These are phyloP conservation scores for Stomorhina lunata DNA, from an alignment of 2,888 invertebrate genomes.

Conservation along the genomic window DNA sequence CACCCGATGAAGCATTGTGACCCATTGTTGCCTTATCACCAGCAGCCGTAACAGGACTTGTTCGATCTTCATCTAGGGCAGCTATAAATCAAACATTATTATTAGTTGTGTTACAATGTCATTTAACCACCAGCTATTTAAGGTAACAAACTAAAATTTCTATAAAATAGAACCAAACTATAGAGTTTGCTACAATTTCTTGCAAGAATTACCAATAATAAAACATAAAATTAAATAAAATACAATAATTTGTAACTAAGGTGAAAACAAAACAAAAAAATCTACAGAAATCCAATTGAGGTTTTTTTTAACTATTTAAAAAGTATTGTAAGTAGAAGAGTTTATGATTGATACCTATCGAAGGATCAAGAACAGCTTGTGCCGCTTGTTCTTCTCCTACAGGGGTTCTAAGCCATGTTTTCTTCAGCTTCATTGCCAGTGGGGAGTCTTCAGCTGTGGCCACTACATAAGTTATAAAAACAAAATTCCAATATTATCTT, in stretches of 20 bases:
- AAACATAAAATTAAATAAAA: constrained; percentile 19
- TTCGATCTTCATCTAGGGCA: constrained; percentile 85
- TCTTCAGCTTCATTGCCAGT: constrained; percentile 86
- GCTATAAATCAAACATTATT: constrained; percentile 78
- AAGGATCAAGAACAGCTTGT: constrained; percentile 85
- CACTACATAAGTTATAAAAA: constrained; percentile 80
- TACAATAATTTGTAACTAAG: constrained; percentile 24
- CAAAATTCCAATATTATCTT: constrained; percentile 58
- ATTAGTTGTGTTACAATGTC: constrained; percentile 46
- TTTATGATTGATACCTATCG: constrained; percentile 81
- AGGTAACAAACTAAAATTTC: constrained; percentile 12
- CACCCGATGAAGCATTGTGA: constrained; percentile 68
- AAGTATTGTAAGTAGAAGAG: constrained; percentile 44
- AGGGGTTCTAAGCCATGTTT: constrained; percentile 87
- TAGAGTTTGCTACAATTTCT: neutral
- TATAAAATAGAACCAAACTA: constrained; percentile 15
- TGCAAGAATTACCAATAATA: constrained; percentile 1
- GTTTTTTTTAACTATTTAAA: constrained; percentile 16
- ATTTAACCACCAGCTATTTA: constrained; percentile 23
- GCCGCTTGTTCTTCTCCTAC: constrained; percentile 86
- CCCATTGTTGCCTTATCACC: constrained; percentile 71
- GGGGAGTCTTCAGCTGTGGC: constrained; percentile 85
- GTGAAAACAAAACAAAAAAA: constrained; percentile 12
- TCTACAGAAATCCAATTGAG: constrained; percentile 47
- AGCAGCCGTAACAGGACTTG: constrained; percentile 77